These are phyloP conservation scores for Operophtera brumata DNA, from an alignment of 2,888 invertebrate genomes.

Conservation along the genomic window DNA sequence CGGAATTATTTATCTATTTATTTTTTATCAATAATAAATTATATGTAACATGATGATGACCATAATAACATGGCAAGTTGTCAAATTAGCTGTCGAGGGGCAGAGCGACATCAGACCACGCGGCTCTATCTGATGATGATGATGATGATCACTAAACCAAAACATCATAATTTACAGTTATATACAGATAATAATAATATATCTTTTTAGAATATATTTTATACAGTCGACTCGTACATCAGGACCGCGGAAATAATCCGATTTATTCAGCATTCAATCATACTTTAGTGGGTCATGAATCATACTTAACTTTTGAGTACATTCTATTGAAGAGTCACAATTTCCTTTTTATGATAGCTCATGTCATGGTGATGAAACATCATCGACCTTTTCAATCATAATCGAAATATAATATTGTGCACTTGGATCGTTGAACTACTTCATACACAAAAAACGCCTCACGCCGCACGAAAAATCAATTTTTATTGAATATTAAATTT, in stretches of 20 bases:
- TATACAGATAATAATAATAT: background rate
- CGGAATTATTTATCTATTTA: too few species aligned
- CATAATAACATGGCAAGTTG: too few species aligned
- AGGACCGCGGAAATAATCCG: conserved; percentile 18
- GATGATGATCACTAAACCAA: background rate
- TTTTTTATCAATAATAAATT: too few species aligned
- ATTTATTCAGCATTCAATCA: conserved; percentile 30
- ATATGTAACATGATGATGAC: too few species aligned
- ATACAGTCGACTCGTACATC: conserved; percentile 11
- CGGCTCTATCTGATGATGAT: too few species aligned
- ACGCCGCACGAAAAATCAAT: too few species aligned
- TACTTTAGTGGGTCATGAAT: conserved; percentile 28
- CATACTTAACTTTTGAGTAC: conserved; percentile 29
- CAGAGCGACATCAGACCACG: too few species aligned
- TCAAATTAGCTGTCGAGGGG: too few species aligned
- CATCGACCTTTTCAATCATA: conserved; percentile 6
- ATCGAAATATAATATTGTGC: background rate
- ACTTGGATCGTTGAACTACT: background rate
- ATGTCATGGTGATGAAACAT: conserved; percentile 16
- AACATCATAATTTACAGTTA: background rate
- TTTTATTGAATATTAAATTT: too few species aligned
- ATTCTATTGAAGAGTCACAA: conserved; percentile 23
- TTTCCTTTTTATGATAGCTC: conserved; percentile 23
- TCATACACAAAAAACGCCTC: too few species aligned
- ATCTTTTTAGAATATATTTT: conserved; percentile 9